A percentile compares a stretch with the other conserved stretches of the same genome.
Conservation (phyloP, 2,113 vertebrate genomes). For the Pachyramphus minor region DNA sequence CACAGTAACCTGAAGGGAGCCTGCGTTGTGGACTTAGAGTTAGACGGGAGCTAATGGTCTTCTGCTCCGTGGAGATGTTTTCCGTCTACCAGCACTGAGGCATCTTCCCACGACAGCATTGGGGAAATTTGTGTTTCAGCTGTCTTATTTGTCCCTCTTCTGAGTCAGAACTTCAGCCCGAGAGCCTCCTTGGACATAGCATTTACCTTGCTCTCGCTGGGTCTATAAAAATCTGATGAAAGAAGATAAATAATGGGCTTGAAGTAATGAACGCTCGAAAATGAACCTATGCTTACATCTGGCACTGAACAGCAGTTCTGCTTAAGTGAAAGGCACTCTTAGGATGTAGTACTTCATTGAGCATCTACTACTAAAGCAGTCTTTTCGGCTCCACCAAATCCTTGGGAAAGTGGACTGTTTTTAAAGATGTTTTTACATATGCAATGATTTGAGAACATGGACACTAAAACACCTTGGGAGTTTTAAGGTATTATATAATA, state of each 20-base stretch:
- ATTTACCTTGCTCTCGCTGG: fast-evolving
- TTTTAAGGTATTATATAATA: background rate
- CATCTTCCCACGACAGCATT: fast-evolving
- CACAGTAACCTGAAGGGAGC: background rate
- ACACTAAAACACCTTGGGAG: background rate
- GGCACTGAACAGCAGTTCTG: background rate
- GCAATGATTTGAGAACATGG: background rate
- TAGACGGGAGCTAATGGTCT: background rate
- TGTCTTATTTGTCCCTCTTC: background rate
- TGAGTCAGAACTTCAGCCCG: background rate
- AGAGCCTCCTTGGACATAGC: background rate
- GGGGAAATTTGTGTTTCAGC: background rate
- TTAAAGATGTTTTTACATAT: background rate
- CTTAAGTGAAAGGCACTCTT: background rate
- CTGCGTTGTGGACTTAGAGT: background rate
- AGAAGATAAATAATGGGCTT: background rate
- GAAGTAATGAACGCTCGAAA: background rate
- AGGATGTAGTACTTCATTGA: background rate
- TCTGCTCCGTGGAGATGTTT: background rate
- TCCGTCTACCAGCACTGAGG: fast-evolving
- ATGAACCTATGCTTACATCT: background rate
- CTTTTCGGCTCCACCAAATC: background rate
- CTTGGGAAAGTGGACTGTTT: background rate
- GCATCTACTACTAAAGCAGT: background rate
- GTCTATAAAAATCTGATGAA: fast-evolving